Conservation (phyloP, 2,113 vertebrate genomes). For the Coturnix japonica region DNA sequence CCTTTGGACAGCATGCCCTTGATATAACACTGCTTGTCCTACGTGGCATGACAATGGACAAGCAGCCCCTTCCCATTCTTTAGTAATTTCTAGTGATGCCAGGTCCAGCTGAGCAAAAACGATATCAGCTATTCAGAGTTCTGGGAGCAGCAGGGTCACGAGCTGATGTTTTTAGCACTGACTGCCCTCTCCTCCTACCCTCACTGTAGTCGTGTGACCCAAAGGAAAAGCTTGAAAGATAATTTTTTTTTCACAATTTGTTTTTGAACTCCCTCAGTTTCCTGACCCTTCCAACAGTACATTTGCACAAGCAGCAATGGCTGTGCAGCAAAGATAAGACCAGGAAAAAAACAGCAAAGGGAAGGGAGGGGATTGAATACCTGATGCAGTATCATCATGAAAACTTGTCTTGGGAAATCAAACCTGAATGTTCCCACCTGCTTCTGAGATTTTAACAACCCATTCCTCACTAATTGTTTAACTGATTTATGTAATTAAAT, state of each 20-base stretch:
- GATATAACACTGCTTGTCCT: neutral
- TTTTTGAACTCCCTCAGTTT: neutral
- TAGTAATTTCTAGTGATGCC: neutral
- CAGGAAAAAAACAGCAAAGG: neutral
- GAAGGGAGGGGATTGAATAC: neutral
- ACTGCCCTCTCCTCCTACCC: neutral
- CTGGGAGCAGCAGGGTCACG: neutral
- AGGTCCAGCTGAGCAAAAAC: neutral
- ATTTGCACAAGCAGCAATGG: neutral
- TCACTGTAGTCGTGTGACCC: neutral
- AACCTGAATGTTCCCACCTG: conserved; percentile 15
- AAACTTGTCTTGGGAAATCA: conserved; percentile 46
- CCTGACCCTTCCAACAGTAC: neutral
- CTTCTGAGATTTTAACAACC: conserved; percentile 29
- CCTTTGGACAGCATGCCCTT: neutral
- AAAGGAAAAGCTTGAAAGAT: neutral
- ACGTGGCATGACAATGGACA: neutral
- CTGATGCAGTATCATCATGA: neutral
- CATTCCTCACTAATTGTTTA: conserved; percentile 15
- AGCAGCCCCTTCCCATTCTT: neutral
- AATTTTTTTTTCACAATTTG: neutral
- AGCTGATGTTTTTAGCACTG: neutral
- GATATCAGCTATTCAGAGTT: neutral
- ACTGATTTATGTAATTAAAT: conserved; percentile 17
- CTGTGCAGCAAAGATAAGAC: neutral